These are phyloP conservation scores for Schlechtendalia chinensis DNA, from an alignment of 1,140 invertebrate genomes.

Conservation along the genomic window DNA sequence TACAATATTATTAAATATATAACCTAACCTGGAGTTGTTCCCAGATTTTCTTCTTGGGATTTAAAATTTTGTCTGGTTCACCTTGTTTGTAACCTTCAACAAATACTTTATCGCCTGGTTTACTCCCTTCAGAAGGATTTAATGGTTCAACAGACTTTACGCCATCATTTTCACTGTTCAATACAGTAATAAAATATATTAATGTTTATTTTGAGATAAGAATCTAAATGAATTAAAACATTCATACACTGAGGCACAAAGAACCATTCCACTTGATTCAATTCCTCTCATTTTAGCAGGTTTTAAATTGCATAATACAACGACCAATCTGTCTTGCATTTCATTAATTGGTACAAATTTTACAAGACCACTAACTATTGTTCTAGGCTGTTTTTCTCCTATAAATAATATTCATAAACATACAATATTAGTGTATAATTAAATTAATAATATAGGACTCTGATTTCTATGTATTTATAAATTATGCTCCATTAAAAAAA, in stretches of 20 bases:
- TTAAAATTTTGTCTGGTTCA: conserved; percentile 79
- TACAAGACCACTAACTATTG: conserved; percentile 86
- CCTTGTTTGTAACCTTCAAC: conserved; percentile 80
- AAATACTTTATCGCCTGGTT: conserved; percentile 76
- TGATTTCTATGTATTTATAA: too few species aligned
- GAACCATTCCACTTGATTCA: conserved; percentile 84
- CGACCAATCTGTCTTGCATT: conserved; percentile 80
- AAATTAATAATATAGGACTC: too few species aligned
- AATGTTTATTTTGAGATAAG: not conserved
- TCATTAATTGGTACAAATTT: conserved; percentile 84
- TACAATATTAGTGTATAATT: not conserved
- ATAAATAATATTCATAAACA: conserved; percentile 52
- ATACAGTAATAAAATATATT: conserved; percentile 49
- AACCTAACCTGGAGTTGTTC: conserved; percentile 76
- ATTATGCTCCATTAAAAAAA: too few species aligned
- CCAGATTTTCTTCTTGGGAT: conserved; percentile 98
- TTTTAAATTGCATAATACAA: conserved; percentile 91
- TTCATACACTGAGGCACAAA: conserved; percentile 79
- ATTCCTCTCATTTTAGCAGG: conserved; percentile 89
- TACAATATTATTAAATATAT: not conserved
- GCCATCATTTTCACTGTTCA: conserved; percentile 63
- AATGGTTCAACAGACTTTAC: conserved; percentile 79
- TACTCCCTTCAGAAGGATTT: conserved; percentile 68
- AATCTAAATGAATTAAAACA: too few species aligned
- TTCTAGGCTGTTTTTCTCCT: conserved; percentile 63